phyloP scores from a whole-genome alignment of 1,140 invertebrate species.

The Mylabris phalerata region DNA sequence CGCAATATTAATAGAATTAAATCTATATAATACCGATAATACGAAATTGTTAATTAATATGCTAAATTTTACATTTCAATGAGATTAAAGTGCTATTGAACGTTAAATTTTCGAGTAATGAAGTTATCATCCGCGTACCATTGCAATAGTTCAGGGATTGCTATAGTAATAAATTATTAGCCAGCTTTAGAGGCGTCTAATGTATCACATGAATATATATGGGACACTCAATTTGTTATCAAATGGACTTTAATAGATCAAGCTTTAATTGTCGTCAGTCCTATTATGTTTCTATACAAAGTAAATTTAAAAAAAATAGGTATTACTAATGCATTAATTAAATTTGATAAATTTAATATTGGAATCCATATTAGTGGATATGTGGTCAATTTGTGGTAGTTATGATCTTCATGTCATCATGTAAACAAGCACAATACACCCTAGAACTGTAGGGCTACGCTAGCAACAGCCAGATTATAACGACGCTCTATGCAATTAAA shows the following conservation, averaged over 20 bases:
- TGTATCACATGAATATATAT: slow-evolving; percentile 7
- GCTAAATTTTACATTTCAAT: neutral
- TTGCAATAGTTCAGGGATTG: neutral
- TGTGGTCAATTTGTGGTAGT: slow-evolving; percentile 13
- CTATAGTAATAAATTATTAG: slow-evolving; percentile 4
- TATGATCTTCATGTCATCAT: slow-evolving; percentile 14
- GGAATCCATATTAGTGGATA: neutral
- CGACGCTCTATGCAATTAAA: slow-evolving; percentile 17
- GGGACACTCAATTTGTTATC: slow-evolving; percentile 33
- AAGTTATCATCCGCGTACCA: slow-evolving; percentile 1
- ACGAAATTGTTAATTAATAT: neutral
- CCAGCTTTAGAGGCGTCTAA: slow-evolving; percentile 2
- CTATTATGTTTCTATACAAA: slow-evolving; percentile 11
- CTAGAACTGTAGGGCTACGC: slow-evolving; percentile 8
- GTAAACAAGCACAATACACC: slow-evolving; percentile 16
- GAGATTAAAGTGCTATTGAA: slow-evolving; percentile 3
- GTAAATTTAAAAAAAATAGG: neutral
- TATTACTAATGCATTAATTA: neutral
- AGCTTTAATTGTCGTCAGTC: slow-evolving; percentile 37
- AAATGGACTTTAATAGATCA: slow-evolving; percentile 34
- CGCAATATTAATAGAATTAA: too few species aligned
- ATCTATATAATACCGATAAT: neutral
- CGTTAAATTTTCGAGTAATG: slow-evolving; percentile 8
- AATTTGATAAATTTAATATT: too few species aligned
- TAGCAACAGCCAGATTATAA: slow-evolving; percentile 14